phyloP scores from a whole-genome alignment of 2,797 vertebrate species.

The Psittacula derbiana region DNA sequence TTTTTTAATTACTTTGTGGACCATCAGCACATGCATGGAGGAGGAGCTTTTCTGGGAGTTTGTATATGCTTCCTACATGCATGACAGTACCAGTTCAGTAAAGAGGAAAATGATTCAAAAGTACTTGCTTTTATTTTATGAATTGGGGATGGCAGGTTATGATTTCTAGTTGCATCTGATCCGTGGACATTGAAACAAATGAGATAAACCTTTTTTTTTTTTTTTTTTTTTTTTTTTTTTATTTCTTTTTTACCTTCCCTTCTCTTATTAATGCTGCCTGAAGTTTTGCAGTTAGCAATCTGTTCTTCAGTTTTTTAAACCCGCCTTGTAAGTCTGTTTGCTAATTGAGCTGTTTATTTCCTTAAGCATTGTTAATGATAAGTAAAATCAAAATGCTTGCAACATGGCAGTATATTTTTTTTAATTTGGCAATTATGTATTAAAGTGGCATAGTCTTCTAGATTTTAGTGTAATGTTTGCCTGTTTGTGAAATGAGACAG shows the following conservation, averaged over 20 bases:
- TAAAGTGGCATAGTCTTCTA: not conserved
- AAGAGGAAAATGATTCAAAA: not conserved
- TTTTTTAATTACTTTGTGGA: not conserved
- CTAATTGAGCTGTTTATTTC: not conserved
- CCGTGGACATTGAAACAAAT: not conserved
- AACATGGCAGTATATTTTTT: not conserved
- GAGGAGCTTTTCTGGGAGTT: not conserved
- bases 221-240: not conserved
- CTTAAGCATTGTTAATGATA: not conserved
- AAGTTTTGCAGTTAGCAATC: not conserved
- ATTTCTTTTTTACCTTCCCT: not conserved
- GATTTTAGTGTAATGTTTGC: not conserved
- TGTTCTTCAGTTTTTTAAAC: not conserved
- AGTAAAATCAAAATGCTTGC: not conserved
- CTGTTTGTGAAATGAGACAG: not conserved
- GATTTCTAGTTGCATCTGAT: not conserved
- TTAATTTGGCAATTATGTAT: not conserved
- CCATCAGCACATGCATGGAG: not conserved
- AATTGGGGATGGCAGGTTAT: fast-evolving
- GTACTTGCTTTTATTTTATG: not conserved
- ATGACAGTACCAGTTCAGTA: not conserved
- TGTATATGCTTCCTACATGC: not conserved
- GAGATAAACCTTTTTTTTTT: not conserved
- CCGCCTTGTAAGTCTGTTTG: not conserved
- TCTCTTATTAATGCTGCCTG: not conserved